Evolutionary conservation across 2,888 invertebrate species (phyloP), one percentile per base, ranked within the genome.

Genomic region (Oscheius sp.): DNA sequence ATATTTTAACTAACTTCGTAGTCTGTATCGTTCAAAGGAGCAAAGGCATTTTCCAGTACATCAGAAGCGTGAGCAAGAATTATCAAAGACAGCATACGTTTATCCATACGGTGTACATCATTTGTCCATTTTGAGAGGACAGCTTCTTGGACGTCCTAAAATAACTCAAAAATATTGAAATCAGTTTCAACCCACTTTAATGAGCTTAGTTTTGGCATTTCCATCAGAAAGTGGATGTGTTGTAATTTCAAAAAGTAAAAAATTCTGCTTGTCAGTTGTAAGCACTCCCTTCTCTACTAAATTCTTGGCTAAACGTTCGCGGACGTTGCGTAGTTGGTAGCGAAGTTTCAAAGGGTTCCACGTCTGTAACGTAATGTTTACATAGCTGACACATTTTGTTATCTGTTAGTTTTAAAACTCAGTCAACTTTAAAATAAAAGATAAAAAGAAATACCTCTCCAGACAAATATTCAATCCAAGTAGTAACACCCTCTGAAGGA

Each of bases 381-480:
- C 17, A 34, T 34, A 55, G 55, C 55, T 33, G 55, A 29, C 12
- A 31, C 8, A 15, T 45, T 6, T 45, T 45, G 8, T 45, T 45
- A 45, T n/a, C n/a, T n/a, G n/a, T n/a, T n/a, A n/a, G n/a, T n/a
- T n/a, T n/a, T 8, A n/a, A 10, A 27, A 20, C 10, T 52, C 3
- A 8, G 53, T 27, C 1, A 55, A 55, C 17, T 4, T 10, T 50
- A 2, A 10, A 27, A 34, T 4, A 25, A 63, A 20, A 15, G 3
- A 8, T 25, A 17, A 61, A 27, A 46, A 34, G 45, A 65, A 46
- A 33, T 29, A 75, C 81, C 90, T 88, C 88, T 94, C 95, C 97
- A 89, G 96, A 96, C 58, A 98, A 90, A 89, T 97, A 98, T 90
- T 99, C 98, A 88, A 98, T 95, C 98, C 98, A 98, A 89, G 93